A percentile compares a stretch with the other conserved stretches of the same genome.
Evolutionary conservation across 2,113 vertebrate genomes (phyloP).

Genomic region (Mobula birostris): DNA sequence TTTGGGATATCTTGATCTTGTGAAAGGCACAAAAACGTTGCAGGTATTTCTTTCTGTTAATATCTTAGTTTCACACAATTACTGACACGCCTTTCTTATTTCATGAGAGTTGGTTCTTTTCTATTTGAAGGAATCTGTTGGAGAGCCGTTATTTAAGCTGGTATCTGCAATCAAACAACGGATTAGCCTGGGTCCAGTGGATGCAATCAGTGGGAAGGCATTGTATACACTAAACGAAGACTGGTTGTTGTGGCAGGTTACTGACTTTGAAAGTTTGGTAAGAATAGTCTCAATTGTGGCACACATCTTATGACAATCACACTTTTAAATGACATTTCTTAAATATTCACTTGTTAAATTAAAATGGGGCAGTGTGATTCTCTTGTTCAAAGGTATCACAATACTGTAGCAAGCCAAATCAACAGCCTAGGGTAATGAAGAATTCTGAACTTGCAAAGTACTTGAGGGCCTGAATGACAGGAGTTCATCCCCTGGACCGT

Average conservation of each 20-base stretch:
- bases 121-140: slow-evolving; percentile 73
- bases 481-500: no score
- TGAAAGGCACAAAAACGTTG: not conserved
- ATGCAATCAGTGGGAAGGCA: slow-evolving; percentile 83
- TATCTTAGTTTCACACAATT: not conserved
- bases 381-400: not conserved
- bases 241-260: slow-evolving; percentile 91
- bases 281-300: slow-evolving; percentile 22
- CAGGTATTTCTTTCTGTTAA: not conserved
- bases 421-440: not conserved
- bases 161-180: slow-evolving; percentile 83
- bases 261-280: slow-evolving; percentile 80
- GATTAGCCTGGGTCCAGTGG: slow-evolving; percentile 84
- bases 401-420: not conserved
- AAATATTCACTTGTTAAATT: not conserved
- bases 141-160: slow-evolving; percentile 80
- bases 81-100: not conserved
- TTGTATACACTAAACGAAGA: slow-evolving; percentile 90
- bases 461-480: no score
- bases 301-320: not conserved
- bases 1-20: no score
- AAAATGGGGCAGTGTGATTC: not conserved
- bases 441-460: not conserved
- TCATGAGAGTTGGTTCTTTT: not conserved
- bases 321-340: not conserved